Base-by-base conservation (phyloP, 2,888 invertebrate genomes). In the Phengaris alcon region DNA sequence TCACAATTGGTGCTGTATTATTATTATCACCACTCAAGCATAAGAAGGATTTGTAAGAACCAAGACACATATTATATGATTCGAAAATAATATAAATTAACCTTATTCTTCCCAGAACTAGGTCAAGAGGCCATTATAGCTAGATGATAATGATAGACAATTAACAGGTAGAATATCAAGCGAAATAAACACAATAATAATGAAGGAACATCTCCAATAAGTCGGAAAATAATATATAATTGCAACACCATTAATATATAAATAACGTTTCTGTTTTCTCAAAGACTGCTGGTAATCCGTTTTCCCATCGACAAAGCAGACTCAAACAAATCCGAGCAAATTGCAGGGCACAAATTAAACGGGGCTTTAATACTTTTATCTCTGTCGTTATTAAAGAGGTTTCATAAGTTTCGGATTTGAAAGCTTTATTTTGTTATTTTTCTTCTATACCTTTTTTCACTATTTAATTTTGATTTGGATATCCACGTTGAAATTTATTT, bases 241-340 rank as follows among this genome's bases (percentile, higher is more conserved):
- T 22, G 12, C 51, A 54, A 35, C 72, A 52, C 54, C 72, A 54
- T 72, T 69, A 70, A 69, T 75, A 75, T 69, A 75, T 75, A 70
- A 44, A 52, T 44, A 74, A 69, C 55, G 46, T 48, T 22, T 55
- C 48, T 35, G 35, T 35, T 12, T 69, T 75, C 74, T 77, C 79
- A 79, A 78, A 79, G 78, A 73, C 84, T 3, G 48, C 48, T 83
- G 57, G 72, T 89, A 89, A 90, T 90, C 88, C 86, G 82, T 86
- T 90, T 88, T 87, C 85, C 85, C 85, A 86, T 86, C 85, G 88
- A 87, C 87, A 87, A 86, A 87, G 88, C 85, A 88, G 87, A 85
- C 85, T 83, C 83, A 87, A 87, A 87, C 86, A 89, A 89, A 88
- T 88, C 86, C 85, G 82, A 79, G 82, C 80, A 87, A 86, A 90